Base-by-base conservation (phyloP, 1,140 invertebrate species). In the Agrilus planipennis region DNA sequence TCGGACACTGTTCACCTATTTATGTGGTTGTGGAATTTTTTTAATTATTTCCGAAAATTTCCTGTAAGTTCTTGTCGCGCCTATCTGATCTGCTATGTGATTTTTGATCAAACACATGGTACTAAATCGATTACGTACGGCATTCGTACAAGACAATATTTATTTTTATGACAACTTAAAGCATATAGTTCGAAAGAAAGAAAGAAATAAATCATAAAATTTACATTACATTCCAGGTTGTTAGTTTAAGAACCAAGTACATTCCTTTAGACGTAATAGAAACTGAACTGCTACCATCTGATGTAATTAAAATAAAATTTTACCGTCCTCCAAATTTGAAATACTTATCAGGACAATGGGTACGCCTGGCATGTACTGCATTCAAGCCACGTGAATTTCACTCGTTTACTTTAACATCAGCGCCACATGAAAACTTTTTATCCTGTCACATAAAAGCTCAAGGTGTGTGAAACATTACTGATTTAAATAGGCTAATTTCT, bases 381-480 rank as follows among this genome's bases (percentile, higher is more conserved):
- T 93, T 98, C 53, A 76, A 82, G 39, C 80, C 82, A 15, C 81
- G 89, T 47, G 95, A 99, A 61, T 96, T 90, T 64, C 95, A 99
- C 63, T 94, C 93, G 0, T 96, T 99, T 55, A 99, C 95, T 0
- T 63, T 99, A 29, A 99, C 95, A 1, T 98, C 94, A 10, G 93
- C 93, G 1, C 95, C 95, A 0, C 94, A 99, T 54, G 92, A 98
- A 60, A 95, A 97, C 62, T 94, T 85, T 54, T 68, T 99, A 0
- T 94, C 90, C 1, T 90, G 95, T 50, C 94, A 99, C 61, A 97
- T 99, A 45, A 95, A 98, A 65, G 91, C 91, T 0, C 90, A 95
- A 60, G 95, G 59, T 53, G 20, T n/a, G n/a, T 11, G 16, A 32
- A 2, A 4, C 15, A 32, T 18, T 39, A 4, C 18, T 19, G 15